Base-by-base conservation (phyloP, 2,888 invertebrate species). In the Philaethria dido region DNA sequence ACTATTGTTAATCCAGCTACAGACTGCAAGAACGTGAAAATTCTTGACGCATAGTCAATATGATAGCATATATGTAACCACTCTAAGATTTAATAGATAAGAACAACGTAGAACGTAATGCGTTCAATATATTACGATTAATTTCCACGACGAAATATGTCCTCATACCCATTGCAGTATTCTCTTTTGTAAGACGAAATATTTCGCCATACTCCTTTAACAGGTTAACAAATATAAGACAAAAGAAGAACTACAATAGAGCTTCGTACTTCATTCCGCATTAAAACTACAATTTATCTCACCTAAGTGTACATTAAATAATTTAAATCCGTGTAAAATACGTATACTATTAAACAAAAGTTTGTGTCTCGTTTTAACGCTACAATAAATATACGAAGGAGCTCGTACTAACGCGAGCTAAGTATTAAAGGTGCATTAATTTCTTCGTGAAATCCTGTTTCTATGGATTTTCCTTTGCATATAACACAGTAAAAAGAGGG, bases 301-400 rank as follows among this genome's bases (percentile, higher is more conserved):
- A 29, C 9, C 52, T 52, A 18, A 52, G 52, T 52, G 16, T 16
- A 18, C 52, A 52, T 52, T 52, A 52, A 52, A 52, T 52, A 52
- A 52, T 52, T 52, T 52, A 52, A 52, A 52, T 52, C 52, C 29
- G 16, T 33, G 52, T 52, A 52, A 52, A 52, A 52, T 52, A 52
- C 52, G 52, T 33, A 16, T 16, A 33, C 52, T 52, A 52, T 52
- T 52, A 52, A 33, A 33, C 52, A 52, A 18, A 52, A 52, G 52
- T 52, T 52, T 52, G 16, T 52, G 16, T 29, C 52, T 33, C 33
- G 29, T 29, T 52, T 33, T 52, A 52, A 33, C 16, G 52, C 16
- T 29, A 52, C 16, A 52, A 29, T 52, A 52, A 52, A 52, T 52
- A 29, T 33, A 20, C 45, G 16, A 8, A 52, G 50, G 25, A 9